phyloP scores from a whole-genome alignment of 2,888 invertebrate genomes.

The Cerastis leucographa region DNA sequence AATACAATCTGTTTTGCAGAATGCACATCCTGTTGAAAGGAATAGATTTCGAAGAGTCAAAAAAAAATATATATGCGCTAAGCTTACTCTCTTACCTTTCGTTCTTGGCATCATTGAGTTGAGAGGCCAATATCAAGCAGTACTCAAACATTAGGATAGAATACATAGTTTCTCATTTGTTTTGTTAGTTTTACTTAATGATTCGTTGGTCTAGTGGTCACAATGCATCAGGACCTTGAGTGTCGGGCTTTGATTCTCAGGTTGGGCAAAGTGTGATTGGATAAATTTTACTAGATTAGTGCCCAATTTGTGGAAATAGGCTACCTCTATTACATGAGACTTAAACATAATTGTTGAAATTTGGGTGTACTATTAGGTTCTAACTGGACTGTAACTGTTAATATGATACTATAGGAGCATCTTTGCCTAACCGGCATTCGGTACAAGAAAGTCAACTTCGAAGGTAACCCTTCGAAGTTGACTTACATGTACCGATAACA shows the following conservation, averaged over 20 bases:
- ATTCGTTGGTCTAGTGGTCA: not conserved
- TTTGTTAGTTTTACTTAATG: no score
- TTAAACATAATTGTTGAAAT: no score
- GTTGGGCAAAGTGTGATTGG: not conserved
- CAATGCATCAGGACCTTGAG: not conserved
- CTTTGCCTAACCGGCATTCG: not conserved
- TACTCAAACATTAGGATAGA: no score
- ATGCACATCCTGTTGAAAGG: not conserved
- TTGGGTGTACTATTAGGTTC: no score
- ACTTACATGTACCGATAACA: no score
- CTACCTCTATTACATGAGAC: no score
- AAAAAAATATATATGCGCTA: not conserved
- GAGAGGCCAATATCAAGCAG: not conserved
- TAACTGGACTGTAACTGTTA: no score
- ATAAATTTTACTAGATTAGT: not conserved
- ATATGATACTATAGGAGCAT: no score
- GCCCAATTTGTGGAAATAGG: not conserved
- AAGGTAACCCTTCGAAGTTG: not conserved
- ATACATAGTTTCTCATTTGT: no score
- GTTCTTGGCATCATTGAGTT: not conserved
- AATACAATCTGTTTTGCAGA: not conserved
- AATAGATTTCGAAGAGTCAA: not conserved
- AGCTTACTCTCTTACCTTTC: not conserved
- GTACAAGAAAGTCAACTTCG: no score
- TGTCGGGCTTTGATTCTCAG: not conserved